A percentile compares a stretch with the other conserved stretches of the same genome.
phyloP scores from a whole-genome alignment of 2,113 vertebrate species.

The Oncorhynchus gorbuscha region DNA sequence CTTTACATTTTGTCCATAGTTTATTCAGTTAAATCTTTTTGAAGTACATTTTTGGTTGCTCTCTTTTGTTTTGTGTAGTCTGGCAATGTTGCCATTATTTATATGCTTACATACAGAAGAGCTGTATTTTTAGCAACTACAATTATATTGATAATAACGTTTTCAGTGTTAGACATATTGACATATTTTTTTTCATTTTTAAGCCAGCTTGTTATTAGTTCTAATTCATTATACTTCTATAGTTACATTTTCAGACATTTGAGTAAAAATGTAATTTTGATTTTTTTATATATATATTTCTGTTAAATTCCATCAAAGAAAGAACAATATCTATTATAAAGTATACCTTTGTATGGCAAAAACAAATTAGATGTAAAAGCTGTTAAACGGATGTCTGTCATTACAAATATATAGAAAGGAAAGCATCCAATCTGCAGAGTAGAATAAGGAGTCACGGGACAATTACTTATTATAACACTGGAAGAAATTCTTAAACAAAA shows the following conservation, averaged over 20 bases:
- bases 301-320: conserved; percentile 30
- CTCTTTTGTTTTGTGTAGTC: conserved; percentile 17
- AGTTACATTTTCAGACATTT: conserved; percentile 15
- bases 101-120: conserved; percentile 24
- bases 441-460: conserved; percentile 63
- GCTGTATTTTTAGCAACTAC: conserved; percentile 21
- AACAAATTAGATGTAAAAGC: conserved; percentile 47
- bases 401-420: conserved; percentile 42
- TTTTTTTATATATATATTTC: conserved; percentile 18
- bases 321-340: conserved; percentile 15
- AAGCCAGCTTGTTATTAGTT: conserved; percentile 16
- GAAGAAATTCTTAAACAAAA: conserved; percentile 23
- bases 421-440: conserved; percentile 72
- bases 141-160: conserved; percentile 12
- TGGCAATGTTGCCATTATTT: conserved; percentile 1
- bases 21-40: conserved; percentile 34
- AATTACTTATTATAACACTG: conserved; percentile 33
- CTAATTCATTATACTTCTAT: conserved; percentile 4
- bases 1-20: conserved; percentile 25
- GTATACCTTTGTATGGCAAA: conserved; percentile 27
- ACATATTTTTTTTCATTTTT: conserved; percentile 6
- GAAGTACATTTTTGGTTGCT: conserved; percentile 11
- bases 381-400: conserved; percentile 35
- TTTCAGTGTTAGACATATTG: conserved; percentile 18
- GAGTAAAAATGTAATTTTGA: conserved; percentile 18